Evolutionary conservation across 2,888 invertebrate genomes (phyloP), one percentile per base, ranked within the genome.

Genomic region (Nomada flava): DNA sequence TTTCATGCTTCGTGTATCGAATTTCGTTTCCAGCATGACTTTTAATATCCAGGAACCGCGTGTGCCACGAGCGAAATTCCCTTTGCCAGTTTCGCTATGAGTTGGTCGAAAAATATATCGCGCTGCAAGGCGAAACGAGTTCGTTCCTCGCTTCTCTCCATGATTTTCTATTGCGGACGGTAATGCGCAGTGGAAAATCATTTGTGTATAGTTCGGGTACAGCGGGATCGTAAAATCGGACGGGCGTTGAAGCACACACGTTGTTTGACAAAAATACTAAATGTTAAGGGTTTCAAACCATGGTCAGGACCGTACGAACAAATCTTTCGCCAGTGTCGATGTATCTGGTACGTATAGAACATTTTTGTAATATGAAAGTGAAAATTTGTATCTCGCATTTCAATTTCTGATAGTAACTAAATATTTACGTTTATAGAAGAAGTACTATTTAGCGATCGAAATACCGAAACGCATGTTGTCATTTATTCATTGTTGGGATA

Each of bases 1-100:
- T 76, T 70, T 73, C 82, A 50, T 63, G 62, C 60, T 62, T 11
- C 59, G 59, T 20, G 75, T 75, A 76, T 76, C 73, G 82, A 75
- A 68, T 82, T 76, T 72, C 68, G 76, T 50, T 74, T 59, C 63
- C 5, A 36, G 47, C 60, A 26, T 23, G 71, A 71, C 75, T 71
- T 82, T 82, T 76, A 82, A 82, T 82, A 82, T 82, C 53, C 36
- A 20, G 50, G 23, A 23, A 13, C 60, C 52, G 52, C 18, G 29
- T 26, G 74, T 23, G 26, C 44, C n/a, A 55, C 44, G n/a, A 60
- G 29, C 64, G 64, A 18, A 62, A 47, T 63, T 42, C 47, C 57
- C 59, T 73, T 82, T 67, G 67, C 44, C 57, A 42, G 47, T 63
- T 53, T 18, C 42, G 44, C 52, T 29, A 20, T 11, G 53, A 64